Evolutionary conservation across 2,113 vertebrate species (phyloP).

Genomic region (Ploceus nigricollis): DNA sequence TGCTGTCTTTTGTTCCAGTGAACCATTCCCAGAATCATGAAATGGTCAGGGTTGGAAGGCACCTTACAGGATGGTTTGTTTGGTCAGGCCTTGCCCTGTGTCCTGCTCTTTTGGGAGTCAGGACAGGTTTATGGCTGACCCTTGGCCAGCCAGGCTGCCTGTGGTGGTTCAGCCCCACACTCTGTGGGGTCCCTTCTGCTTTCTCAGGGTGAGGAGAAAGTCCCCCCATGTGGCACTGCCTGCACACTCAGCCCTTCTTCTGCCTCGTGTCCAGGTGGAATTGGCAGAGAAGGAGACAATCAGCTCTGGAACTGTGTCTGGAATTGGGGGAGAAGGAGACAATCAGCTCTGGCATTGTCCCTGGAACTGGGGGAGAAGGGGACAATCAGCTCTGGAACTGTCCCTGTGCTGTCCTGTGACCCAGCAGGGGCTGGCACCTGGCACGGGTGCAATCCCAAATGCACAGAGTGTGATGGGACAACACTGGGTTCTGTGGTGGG

Average conservation of each 20-base stretch:
- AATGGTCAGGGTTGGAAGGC: not conserved
- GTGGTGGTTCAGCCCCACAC: not conserved
- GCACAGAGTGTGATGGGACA: rapidly evolving
- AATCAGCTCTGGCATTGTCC: no score
- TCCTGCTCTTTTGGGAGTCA: not conserved
- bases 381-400: rapidly evolving
- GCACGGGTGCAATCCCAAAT: rapidly evolving
- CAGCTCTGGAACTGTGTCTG: not conserved
- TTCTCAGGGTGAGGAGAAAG: not conserved
- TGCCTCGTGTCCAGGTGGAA: not conserved
- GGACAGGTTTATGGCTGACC: not conserved
- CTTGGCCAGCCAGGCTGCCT: not conserved
- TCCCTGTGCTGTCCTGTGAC: not conserved
- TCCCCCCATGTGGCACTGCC: not conserved
- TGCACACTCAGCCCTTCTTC: not conserved
- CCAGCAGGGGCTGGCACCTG: not conserved
- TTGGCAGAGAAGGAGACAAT: not conserved
- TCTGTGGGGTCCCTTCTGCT: not conserved
- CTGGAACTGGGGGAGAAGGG: no score
- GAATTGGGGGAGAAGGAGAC: no score
- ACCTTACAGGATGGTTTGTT: not conserved
- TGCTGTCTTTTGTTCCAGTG: not conserved
- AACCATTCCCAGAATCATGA: rapidly evolving
- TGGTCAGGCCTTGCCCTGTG: not conserved
- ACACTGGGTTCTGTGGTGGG: rapidly evolving